Conservation (phyloP, 2,888 invertebrate genomes). For the Erebia aethiops region DNA sequence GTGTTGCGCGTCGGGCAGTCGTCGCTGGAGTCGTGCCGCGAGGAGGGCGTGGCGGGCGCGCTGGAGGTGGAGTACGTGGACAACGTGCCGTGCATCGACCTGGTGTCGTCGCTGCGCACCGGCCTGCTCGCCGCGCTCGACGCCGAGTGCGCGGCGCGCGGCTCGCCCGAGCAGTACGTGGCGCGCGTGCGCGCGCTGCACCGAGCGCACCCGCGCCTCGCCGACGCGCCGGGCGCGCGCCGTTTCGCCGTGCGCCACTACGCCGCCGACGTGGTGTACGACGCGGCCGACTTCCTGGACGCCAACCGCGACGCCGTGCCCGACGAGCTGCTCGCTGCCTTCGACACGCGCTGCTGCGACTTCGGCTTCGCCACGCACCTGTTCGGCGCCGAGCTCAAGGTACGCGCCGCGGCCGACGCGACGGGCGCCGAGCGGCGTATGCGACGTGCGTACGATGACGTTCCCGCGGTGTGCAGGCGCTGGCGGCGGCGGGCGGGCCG, state of each 20-base stretch:
- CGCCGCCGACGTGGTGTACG: slow-evolving; percentile 89
- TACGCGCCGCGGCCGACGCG: slow-evolving; percentile 82
- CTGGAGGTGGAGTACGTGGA: slow-evolving; percentile 97
- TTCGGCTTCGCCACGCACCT: slow-evolving; percentile 98
- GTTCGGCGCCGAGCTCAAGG: slow-evolving; percentile 95
- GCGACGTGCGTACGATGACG: slow-evolving; percentile 88
- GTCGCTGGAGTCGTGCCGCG: slow-evolving; percentile 90
- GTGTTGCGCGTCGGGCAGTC: slow-evolving; percentile 32
- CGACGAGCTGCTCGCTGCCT: slow-evolving; percentile 95
- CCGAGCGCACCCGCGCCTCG: slow-evolving; percentile 89
- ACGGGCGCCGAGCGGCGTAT: slow-evolving; percentile 91
- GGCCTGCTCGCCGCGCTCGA: slow-evolving; percentile 96
- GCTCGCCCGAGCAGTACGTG: slow-evolving; percentile 82
- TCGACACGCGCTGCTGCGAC: slow-evolving; percentile 95
- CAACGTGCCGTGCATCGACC: slow-evolving; percentile 97
- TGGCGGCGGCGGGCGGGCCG: slow-evolving; percentile 82
- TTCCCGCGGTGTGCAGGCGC: slow-evolving; percentile 71
- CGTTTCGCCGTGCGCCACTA: slow-evolving; percentile 96
- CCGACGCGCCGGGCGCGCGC: slow-evolving; percentile 91
- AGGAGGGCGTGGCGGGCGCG: slow-evolving; percentile 95
- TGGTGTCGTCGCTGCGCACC: slow-evolving; percentile 95
- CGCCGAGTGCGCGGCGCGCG: slow-evolving; percentile 94
- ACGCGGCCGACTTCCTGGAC: slow-evolving; percentile 94
- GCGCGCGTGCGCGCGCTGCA: slow-evolving; percentile 64
- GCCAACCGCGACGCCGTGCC: slow-evolving; percentile 96